Percentiles rank a stretch among this genome's conserved stretches.
phyloP scores from a whole-genome alignment of 2,888 invertebrate genomes.

The Volucella inflata region DNA sequence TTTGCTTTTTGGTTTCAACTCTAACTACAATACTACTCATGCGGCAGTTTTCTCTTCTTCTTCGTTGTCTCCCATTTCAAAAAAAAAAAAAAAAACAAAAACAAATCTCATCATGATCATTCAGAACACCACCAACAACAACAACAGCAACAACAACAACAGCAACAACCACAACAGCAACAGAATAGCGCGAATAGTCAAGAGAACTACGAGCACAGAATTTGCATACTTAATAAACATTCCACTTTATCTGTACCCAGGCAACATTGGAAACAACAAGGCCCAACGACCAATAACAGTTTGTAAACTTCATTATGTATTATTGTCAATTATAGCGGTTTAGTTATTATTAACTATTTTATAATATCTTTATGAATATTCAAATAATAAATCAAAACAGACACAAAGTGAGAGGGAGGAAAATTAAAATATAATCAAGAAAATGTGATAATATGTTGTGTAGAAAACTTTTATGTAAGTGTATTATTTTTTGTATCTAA shows the following conservation, averaged over 20 bases:
- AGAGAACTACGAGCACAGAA: constrained; percentile 53
- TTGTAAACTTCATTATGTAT: constrained; percentile 55
- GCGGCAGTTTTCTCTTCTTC: constrained; percentile 29
- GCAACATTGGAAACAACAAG: constrained; percentile 26
- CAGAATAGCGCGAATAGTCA: constrained; percentile 40
- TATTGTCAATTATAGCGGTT: constrained; percentile 60
- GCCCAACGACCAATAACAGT: constrained; percentile 30
- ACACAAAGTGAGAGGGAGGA: not conserved
- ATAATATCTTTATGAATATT: constrained; percentile 60
- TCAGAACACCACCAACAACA: no score
- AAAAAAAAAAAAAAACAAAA: not conserved
- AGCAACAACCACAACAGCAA: no score
- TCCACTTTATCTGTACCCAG: constrained; percentile 47
- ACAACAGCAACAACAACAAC: no score
- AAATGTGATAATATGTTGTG: constrained; percentile 74
- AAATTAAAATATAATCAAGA: constrained; percentile 47
- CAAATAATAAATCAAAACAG: constrained; percentile 23
- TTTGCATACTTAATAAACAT: constrained; percentile 75
- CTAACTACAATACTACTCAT: constrained; percentile 22
- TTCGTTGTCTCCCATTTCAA: constrained; percentile 21
- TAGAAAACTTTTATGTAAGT: constrained; percentile 39
- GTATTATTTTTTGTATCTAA: constrained; percentile 62
- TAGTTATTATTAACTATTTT: constrained; percentile 35
- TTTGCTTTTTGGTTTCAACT: constrained; percentile 32
- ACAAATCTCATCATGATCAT: constrained; percentile 25